Conservation (phyloP, 2,113 vertebrate species). For the Heptranchias perlo region DNA sequence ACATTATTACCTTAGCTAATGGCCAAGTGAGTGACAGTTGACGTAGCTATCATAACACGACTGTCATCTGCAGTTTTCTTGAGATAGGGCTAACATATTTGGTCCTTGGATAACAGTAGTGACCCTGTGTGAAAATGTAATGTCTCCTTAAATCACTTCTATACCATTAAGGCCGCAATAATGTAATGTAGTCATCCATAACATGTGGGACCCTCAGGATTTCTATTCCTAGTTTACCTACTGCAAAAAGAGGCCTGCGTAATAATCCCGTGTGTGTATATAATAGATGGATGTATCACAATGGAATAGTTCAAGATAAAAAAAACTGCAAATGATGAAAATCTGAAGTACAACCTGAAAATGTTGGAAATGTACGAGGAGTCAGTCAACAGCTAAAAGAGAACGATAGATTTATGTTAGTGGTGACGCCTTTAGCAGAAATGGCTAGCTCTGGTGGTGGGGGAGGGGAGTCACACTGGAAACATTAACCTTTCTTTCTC, state of each 20-base stretch:
- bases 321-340: not conserved
- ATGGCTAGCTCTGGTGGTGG: too few relatives aligned
- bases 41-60: not conserved
- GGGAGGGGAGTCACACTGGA: not conserved
- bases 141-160: not conserved
- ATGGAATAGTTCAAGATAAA: not conserved
- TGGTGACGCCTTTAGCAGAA: too few relatives aligned
- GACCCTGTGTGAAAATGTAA: too few relatives aligned
- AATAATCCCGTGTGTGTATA: not conserved
- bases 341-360: not conserved
- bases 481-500: not conserved
- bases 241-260: not conserved
- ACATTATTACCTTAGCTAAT: slow-evolving; percentile 28
- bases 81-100: not conserved
- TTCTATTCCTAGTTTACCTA: not conserved
- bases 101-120: not conserved
- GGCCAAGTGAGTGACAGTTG: slow-evolving; percentile 11
- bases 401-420: not conserved
- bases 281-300: not conserved
- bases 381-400: not conserved
- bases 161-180: too few relatives aligned
- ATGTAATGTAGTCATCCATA: not conserved
- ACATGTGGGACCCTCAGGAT: not conserved
- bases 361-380: not conserved
- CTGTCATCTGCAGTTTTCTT: not conserved